A percentile compares a stretch with the other conserved stretches of the same genome.
phyloP scores from a whole-genome alignment of 2,113 vertebrate species.

The Sula dactylatra region DNA sequence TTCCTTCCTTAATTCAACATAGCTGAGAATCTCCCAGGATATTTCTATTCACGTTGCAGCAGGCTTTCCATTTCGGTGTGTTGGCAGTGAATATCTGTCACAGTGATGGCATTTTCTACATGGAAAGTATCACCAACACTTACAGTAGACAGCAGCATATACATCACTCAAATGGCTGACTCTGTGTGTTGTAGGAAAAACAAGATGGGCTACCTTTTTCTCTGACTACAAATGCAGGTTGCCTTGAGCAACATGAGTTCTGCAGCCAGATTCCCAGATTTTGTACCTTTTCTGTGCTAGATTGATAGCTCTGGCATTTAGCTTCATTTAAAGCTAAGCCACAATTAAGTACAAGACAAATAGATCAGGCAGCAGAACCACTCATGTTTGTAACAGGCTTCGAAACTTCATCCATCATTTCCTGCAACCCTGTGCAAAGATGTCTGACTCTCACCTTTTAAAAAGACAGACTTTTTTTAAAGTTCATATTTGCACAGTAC shows the following conservation, averaged over 20 bases:
- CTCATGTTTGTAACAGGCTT: neutral
- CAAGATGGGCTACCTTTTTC: neutral
- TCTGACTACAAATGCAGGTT: neutral
- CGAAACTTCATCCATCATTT: neutral
- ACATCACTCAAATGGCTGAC: neutral
- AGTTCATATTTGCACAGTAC: neutral
- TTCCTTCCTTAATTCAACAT: slow-evolving; percentile 24
- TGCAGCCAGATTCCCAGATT: neutral
- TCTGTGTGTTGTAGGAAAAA: neutral
- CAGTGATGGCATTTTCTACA: slow-evolving; percentile 14
- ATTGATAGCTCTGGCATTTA: slow-evolving; percentile 20
- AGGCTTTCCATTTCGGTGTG: slow-evolving; percentile 12
- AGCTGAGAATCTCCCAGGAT: slow-evolving; percentile 1
- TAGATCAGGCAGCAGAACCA: neutral
- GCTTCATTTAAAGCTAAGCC: neutral
- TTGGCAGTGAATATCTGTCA: slow-evolving; percentile 12
- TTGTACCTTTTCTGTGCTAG: neutral
- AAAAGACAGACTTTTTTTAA: neutral
- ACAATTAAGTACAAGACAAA: slow-evolving; percentile 27
- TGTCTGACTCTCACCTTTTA: neutral
- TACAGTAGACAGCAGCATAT: neutral
- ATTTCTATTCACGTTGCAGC: slow-evolving; percentile 2
- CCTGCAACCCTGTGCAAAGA: neutral
- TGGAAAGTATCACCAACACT: neutral
- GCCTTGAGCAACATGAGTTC: neutral